Conservation (phyloP, 1,140 invertebrate genomes). For the Cherax destructor region DNA sequence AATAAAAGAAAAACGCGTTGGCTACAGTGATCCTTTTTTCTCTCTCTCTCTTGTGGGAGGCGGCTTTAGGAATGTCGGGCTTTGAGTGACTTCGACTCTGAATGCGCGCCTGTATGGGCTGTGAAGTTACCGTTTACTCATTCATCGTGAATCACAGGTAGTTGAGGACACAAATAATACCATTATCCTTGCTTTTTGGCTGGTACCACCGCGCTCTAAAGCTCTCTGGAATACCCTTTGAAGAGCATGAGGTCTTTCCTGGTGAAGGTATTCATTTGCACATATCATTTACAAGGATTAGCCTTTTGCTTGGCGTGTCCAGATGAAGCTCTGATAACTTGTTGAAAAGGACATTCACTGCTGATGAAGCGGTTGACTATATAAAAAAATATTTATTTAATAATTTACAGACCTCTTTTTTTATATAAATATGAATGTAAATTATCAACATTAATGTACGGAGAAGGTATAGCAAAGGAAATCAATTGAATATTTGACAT, state of each 20-base stretch:
- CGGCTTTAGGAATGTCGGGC: slow-evolving; percentile 58
- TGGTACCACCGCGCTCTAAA: slow-evolving; percentile 19
- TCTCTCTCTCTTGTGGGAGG: slow-evolving; percentile 19
- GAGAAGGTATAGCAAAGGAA: too few species aligned
- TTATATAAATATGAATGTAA: too few species aligned
- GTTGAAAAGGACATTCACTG: too few species aligned
- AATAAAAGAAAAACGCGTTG: slow-evolving; percentile 6
- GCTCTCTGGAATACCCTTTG: slow-evolving; percentile 41
- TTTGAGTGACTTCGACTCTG: slow-evolving; percentile 54
- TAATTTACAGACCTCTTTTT: too few species aligned
- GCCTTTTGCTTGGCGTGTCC: slow-evolving; percentile 28
- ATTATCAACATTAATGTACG: too few species aligned
- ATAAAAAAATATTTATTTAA: too few species aligned
- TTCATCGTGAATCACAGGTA: slow-evolving; percentile 53
- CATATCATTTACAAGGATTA: slow-evolving; percentile 40
- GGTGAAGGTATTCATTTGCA: slow-evolving; percentile 18
- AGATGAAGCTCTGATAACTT: neutral
- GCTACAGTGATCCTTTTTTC: slow-evolving; percentile 38
- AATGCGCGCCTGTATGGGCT: slow-evolving; percentile 48
- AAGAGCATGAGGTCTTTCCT: slow-evolving; percentile 17
- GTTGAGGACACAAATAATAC: slow-evolving; percentile 55
- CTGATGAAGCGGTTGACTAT: too few species aligned
- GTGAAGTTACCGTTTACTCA: slow-evolving; percentile 58
- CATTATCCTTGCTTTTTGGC: slow-evolving; percentile 47
- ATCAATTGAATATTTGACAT: too few species aligned